Percentiles rank a stretch among this genome's conserved stretches.
Conservation (phyloP, 1,140 invertebrate genomes). For the Sinonovacula constricta region DNA sequence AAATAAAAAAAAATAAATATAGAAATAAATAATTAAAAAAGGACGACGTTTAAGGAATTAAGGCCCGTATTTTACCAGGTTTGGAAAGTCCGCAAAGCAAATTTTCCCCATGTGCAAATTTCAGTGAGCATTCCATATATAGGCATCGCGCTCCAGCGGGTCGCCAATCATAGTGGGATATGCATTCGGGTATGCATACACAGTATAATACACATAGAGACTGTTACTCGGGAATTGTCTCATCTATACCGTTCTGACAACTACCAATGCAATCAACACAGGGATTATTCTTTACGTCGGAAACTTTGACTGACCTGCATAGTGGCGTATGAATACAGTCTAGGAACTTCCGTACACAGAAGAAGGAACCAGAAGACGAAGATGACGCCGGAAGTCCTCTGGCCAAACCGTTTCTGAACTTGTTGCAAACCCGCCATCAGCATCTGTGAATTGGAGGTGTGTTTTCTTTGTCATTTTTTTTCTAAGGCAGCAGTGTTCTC, state of each 20-base stretch:
- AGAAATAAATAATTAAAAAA: no score
- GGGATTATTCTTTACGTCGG: not conserved
- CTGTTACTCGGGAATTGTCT: not conserved
- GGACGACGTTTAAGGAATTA: no score
- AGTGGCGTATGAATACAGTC: not conserved
- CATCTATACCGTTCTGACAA: not conserved
- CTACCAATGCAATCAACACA: not conserved
- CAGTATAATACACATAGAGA: not conserved
- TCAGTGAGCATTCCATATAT: no score
- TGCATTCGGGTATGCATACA: not conserved
- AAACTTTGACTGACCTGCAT: not conserved
- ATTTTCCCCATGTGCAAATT: no score
- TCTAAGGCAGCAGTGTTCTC: no score
- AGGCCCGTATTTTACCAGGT: no score
- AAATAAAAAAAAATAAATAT: no score
- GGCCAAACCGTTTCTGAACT: not conserved
- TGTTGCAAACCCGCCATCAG: not conserved
- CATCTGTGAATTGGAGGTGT: no score
- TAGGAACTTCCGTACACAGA: not conserved
- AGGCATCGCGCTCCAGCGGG: not conserved
- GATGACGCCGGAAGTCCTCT: not conserved
- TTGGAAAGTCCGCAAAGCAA: no score
- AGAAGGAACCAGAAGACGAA: not conserved
- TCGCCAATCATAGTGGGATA: not conserved
- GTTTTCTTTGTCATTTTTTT: no score